Conservation (phyloP, 2,113 vertebrate species). For the Probosciger aterrimus region DNA sequence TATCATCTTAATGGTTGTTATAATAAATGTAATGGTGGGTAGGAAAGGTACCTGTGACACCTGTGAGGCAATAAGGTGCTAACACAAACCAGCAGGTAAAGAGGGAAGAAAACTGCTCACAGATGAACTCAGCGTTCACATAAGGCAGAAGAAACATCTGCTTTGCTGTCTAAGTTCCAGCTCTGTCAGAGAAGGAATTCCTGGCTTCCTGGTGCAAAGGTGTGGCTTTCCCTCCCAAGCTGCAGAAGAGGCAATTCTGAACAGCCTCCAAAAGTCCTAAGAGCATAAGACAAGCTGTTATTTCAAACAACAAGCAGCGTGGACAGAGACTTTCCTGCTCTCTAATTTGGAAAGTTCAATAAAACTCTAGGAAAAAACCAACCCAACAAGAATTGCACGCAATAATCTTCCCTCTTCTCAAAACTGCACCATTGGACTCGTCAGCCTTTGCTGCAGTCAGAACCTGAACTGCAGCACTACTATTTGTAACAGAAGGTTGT, state of each 20-base stretch:
- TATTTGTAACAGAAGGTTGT: background rate
- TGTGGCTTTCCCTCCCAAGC: constrained; percentile 25
- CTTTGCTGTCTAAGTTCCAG: background rate
- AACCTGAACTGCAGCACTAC: background rate
- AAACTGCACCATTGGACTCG: background rate
- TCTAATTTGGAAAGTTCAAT: constrained; percentile 13
- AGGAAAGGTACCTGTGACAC: background rate
- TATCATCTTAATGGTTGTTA: background rate
- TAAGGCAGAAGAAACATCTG: background rate
- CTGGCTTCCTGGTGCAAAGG: constrained; percentile 11
- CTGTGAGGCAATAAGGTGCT: background rate
- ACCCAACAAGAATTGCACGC: background rate
- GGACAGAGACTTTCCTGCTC: background rate
- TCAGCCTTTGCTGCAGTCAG: background rate
- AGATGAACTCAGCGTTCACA: background rate
- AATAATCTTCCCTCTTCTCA: background rate
- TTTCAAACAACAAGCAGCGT: background rate
- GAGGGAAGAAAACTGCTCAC: background rate
- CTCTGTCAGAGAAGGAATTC: background rate
- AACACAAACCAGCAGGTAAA: background rate
- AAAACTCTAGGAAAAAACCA: background rate
- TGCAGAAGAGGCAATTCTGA: background rate
- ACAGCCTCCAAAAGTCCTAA: background rate
- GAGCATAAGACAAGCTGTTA: constrained; percentile 16
- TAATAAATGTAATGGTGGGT: background rate